Conservation (phyloP, 2,797 vertebrate genomes). For the Micropoecilia bifurca region DNA sequence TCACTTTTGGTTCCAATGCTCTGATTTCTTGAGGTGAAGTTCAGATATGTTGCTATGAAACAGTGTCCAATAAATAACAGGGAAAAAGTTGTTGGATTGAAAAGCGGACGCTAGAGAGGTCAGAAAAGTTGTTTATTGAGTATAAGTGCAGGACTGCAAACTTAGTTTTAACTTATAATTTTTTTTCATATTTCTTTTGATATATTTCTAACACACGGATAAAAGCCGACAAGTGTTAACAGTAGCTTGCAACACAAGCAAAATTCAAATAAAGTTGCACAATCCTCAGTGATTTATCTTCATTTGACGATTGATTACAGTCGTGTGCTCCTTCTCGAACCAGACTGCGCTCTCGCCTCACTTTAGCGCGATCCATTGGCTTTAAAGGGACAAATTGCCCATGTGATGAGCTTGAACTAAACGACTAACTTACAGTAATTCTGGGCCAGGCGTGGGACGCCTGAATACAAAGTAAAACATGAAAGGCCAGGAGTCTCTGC, state of each 20-base stretch:
- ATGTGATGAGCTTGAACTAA: conserved; percentile 63
- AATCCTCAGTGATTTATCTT: not conserved
- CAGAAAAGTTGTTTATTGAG: not conserved
- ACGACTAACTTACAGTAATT: conserved; percentile 60
- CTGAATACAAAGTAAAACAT: conserved; percentile 60
- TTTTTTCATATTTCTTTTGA: not conserved
- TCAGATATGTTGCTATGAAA: too few relatives aligned
- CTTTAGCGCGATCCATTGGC: conserved; percentile 15
- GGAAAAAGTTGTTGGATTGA: too few relatives aligned
- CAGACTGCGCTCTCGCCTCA: conserved; percentile 20
- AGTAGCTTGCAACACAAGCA: not conserved
- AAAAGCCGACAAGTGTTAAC: not conserved
- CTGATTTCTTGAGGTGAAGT: too few relatives aligned
- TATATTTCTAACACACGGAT: not conserved
- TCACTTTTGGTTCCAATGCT: too few relatives aligned
- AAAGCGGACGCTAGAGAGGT: too few relatives aligned
- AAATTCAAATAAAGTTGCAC: not conserved
- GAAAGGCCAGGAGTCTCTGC: conserved; percentile 57
- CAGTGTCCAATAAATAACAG: too few relatives aligned
- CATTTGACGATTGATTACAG: not conserved
- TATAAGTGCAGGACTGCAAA: not conserved
- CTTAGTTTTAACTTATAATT: not conserved
- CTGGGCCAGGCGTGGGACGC: conserved; percentile 35
- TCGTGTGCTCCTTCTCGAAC: conserved; percentile 15
- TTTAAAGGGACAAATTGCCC: conserved; percentile 44